Evolutionary conservation across 2,888 invertebrate genomes (phyloP).

Genomic region (Acrobasis repandana): DNA sequence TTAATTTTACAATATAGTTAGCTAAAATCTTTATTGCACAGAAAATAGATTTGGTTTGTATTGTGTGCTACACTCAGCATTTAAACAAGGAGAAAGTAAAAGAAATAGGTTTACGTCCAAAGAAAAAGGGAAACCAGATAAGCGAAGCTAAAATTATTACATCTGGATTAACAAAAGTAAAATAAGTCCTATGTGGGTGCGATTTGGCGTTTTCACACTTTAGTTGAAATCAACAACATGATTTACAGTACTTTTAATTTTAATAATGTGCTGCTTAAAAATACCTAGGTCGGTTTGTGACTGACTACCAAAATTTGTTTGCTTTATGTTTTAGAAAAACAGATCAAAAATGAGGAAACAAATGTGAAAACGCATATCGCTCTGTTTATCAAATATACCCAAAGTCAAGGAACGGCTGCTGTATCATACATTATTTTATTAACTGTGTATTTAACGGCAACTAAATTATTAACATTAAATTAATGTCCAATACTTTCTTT

Average conservation of each 20-base stretch:
- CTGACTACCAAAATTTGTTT: too few species aligned
- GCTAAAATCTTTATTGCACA: too few species aligned
- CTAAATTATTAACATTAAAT: too few species aligned
- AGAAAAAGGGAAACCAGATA: constrained; percentile 10
- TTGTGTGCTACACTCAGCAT: background rate
- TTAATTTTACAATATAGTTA: too few species aligned
- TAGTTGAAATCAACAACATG: background rate
- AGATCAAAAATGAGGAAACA: background rate
- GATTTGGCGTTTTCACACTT: background rate
- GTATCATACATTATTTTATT: background rate
- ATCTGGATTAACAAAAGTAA: constrained; percentile 14
- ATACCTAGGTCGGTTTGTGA: too few species aligned
- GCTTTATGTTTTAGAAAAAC: too few species aligned
- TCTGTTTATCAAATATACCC: background rate
- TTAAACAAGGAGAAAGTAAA: background rate
- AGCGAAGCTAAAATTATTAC: constrained; percentile 20
- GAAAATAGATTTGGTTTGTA: too few species aligned
- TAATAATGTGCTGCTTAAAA: too few species aligned
- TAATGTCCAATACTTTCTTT: too few species aligned
- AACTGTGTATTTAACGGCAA: too few species aligned
- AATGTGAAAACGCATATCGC: constrained; percentile 13
- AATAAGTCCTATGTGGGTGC: background rate
- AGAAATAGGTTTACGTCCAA: background rate
- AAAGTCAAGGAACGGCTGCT: background rate
- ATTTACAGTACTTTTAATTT: too few species aligned